Evolutionary conservation across 2,888 invertebrate genomes (phyloP).

Genomic region (Entomobrya proxima): DNA sequence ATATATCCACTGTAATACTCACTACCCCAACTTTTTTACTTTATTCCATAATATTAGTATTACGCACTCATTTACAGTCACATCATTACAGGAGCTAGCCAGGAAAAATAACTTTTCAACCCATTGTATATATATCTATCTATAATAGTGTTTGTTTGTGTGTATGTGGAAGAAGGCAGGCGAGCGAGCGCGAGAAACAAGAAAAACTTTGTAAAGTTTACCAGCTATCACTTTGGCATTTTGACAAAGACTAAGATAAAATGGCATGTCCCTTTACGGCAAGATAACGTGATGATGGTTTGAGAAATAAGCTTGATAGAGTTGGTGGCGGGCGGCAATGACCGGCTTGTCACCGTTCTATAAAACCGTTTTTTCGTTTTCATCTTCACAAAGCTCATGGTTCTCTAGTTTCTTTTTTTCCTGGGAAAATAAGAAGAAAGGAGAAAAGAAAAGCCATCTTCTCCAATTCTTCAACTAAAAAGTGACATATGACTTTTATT

Average conservation of each 20-base stretch:
- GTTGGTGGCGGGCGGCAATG: conserved; percentile 52
- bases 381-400: not conserved
- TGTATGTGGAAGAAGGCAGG: not conserved
- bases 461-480: conserved; percentile 38
- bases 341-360: conserved; percentile 47
- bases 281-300: conserved; percentile 61
- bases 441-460: conserved; percentile 41
- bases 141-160: not conserved
- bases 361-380: conserved; percentile 7
- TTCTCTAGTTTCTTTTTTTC: conserved; percentile 23
- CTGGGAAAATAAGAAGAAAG: not conserved
- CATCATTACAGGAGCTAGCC: conserved; percentile 25
- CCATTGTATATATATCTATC: not conserved
- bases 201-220: conserved; percentile 51
- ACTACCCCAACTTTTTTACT: not conserved
- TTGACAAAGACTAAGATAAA: conserved; percentile 67
- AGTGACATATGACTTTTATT: conserved; percentile 57
- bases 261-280: conserved; percentile 52
- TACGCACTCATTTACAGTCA: conserved; percentile 40
- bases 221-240: conserved; percentile 67
- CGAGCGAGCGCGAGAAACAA: conserved; percentile 10
- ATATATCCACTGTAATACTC: not conserved
- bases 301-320: conserved; percentile 58
- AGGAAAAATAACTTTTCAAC: conserved; percentile 59
- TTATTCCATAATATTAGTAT: conserved; percentile 18